These are phyloP conservation scores for Cremastobaeus sp. DNA, from an alignment of 2,888 invertebrate species.

Conservation along the genomic window DNA sequence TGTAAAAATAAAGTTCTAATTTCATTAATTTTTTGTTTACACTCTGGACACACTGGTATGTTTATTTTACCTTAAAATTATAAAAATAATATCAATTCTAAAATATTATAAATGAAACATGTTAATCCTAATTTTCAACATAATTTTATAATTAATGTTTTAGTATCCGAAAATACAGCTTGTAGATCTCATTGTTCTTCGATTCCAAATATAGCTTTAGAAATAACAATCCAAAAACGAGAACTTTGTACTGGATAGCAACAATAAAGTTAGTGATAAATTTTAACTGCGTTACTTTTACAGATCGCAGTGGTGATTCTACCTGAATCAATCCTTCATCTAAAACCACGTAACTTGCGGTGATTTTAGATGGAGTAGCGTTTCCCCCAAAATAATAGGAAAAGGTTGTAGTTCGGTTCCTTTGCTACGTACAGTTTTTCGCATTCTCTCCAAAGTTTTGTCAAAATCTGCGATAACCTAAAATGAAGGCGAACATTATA, in stretches of 20 bases:
- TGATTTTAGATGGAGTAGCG: not conserved
- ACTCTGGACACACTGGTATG: no score
- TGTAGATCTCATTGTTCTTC: not conserved
- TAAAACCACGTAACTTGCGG: not conserved
- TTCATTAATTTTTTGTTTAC: no score
- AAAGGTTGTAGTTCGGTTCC: not conserved
- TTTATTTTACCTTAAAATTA: no score
- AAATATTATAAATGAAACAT: no score
- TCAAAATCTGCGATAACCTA: conserved; percentile 24
- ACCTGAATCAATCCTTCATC: not conserved
- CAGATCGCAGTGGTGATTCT: not conserved
- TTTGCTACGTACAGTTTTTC: not conserved
- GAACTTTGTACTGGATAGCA: not conserved
- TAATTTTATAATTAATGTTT: no score
- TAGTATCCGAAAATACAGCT: no score
- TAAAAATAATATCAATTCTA: no score
- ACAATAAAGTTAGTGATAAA: not conserved
- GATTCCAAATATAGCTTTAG: not conserved
- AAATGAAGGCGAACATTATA: no score
- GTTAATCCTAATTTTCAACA: no score
- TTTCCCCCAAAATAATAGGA: not conserved
- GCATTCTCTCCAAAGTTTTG: not conserved
- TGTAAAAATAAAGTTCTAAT: no score
- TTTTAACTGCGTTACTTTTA: not conserved
- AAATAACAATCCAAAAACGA: not conserved